Base-by-base conservation (phyloP, 2,888 invertebrate genomes). In the Athalia circularis region DNA sequence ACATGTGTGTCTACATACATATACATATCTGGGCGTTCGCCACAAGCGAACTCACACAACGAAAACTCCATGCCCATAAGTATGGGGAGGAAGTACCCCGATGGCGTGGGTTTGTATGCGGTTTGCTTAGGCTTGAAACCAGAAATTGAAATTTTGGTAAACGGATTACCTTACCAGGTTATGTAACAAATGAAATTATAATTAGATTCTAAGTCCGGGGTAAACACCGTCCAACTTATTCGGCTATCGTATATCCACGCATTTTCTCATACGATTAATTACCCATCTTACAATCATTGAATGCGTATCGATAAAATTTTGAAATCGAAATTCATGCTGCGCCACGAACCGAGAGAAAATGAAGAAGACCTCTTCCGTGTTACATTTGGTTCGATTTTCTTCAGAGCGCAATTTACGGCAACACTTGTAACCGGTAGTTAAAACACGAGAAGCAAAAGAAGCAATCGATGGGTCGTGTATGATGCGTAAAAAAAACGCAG, bases 81-180 rank as follows among this genome's bases (percentile, higher is more conserved):
- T 8, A 72, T 72, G 59, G 52, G 59, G 59, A 57, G 57, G 57
- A 72, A 72, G 72, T 72, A 72, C 72, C 54, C 50, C 50, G 68
- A 54, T 68, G 15, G 9, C 68, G 68, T 68, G 54, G 54, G 52
- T 54, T 50, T 43, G 68, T 54, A 52, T 54, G 79, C 77, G 82
- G 86, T 87, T 87, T 87, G 85, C 87, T 87, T 87, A 87, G 87
- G 86, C 85, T 84, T 84, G 84, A 29, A 29, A 83, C 83, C 87
- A 88, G 87, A 89, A 88, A 89, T 89, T 89, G 88, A 86, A 89
- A 89, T 89, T 89, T 89, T 88, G 87, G 86, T 86, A 85, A 87
- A 87, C 86, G 89, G 88, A 89, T 89, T 88, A 89, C 84, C 62
- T 52, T 29, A 45, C 47, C 50, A 11, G 65, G 65, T 65, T 72